Evolutionary conservation across 2,888 invertebrate genomes (phyloP), one percentile per base, ranked within the genome.

Genomic region (Chloroclystis v-ata): DNA sequence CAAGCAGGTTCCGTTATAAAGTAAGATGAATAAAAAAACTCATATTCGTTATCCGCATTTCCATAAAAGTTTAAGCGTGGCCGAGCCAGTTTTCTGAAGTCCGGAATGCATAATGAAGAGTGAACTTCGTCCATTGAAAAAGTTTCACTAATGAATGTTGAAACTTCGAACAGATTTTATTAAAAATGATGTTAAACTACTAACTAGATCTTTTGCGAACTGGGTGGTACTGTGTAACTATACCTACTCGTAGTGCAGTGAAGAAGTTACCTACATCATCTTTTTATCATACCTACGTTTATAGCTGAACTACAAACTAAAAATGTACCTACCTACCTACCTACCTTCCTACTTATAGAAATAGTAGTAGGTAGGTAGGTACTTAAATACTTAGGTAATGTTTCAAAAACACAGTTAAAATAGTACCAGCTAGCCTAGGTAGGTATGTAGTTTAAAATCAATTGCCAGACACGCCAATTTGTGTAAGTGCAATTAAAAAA

Each of bases 61-160:
- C 20, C 20, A 20, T 20, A 20, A 20, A 20, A 20, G 20, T 20
- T 20, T 5, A 4, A 20, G 20, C 54, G 54, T 43, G 51, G 65
- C 61, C 58, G 13, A 52, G 65, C 61, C 57, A 9, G 65, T 76
- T 74, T 68, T 10, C 11, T 28, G 24, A 24, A 28, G 9, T 28
- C 70, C 64, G 67, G 69, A 72, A 73, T 73, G 61, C 67, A 67
- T 78, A 75, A 79, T 75, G 74, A 77, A 54, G 55, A 50, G 56
- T 64, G 64, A 69, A 75, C 69, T 67, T 71, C 53, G 44, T 41
- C 55, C 46, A 51, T 61, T 57, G 59, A 50, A 67, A 60, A 69
- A 67, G 59, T 67, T 20, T 59, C 50, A 57, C 56, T 71, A 75
- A 75, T 69, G 73, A 74, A 58, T 54, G 51, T 54, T 44, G 2